Base-by-base conservation (phyloP, 2,797 vertebrate genomes). In the Hyperoplus lanceolatus region DNA sequence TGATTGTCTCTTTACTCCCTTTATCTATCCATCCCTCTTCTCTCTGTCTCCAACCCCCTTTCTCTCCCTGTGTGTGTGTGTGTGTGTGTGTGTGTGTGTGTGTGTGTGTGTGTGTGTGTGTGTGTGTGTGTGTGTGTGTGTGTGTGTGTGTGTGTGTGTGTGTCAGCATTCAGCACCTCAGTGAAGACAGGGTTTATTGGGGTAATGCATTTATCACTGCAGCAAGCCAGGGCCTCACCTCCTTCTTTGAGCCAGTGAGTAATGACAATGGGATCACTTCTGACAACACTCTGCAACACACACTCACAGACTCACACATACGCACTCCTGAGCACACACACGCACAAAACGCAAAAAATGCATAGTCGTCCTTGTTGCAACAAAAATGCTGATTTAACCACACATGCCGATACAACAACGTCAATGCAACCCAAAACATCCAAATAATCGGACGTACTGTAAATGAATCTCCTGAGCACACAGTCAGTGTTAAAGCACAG, bases 251-350 rank as follows among this genome's bases (percentile, higher is more conserved):
- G 92, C 79, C 90, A 90, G 90, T 95, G 94, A 95, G 94, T 95
- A 95, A 95, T 95, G 94, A 95, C 94, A 93, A 95, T 92, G 87
- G 91, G 93, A 95, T 95, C 90, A 90, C 87, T 93, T 91, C 91
- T 95, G 95, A 95, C 95, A 91, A 91, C 87, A 90, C 90, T 80
- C 54, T 83, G 87, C 86, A 86, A 77, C 80, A 67, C 65, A 82
- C 78, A 84, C 88, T 84, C 75, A 80, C 60, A 68, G 69, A 80
- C 60, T 64, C 80, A 72, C 77, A 87, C 80, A 84, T 75, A 89
- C 55, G 48, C 80, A 84, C 87, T 53, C 43, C 62, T 62, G 18
- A 8, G 36, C 64, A 77, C 64, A 73, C 70, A 73, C 64, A 73
- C 70, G 70, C 53, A 69, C 46, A 60, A 50, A 74, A 78, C 41